Base-by-base conservation (phyloP, 92 coral and sea anemone species). In the Parazoanthus darwini region DNA sequence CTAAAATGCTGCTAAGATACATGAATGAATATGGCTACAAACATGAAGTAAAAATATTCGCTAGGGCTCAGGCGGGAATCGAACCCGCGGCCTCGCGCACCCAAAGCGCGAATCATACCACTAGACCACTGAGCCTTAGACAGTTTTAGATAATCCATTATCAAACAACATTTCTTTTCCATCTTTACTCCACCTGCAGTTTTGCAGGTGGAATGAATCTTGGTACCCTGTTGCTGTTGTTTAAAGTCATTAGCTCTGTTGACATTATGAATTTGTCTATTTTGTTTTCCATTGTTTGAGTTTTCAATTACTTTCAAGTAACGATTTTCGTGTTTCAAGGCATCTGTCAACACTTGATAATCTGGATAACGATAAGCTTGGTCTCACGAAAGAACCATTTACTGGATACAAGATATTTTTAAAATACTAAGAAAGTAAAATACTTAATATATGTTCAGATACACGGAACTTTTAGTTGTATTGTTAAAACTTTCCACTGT, bases 61-160 rank as follows among this genome's bases (percentile, higher is more conserved):
- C 48, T 20, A 8, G 79, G 79, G 79, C 79, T 75, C 79, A 75
- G 79, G 46, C 79, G 79, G 79, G 79, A 75, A 75, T 75, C 79
- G 79, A 75, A 75, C 79, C 79, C 79, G 79, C 46, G 79, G 25
- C 79, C 79, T 75, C 79, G 79, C 79, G 79, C 79, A 75, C 79
- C 79, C 79, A 75, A 75, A 75, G 79, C 79, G 79, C 79, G 79
- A 75, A 75, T 75, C 79, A 75, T 75, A 11, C 79, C 79, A 75
- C 79, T 75, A 75, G 79, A 75, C 79, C 79, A 75, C 79, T 75
- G 79, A 75, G 79, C 79, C 79, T 2, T 5, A 23, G 70, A 63
- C 2, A 20, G 1, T 3, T 7, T 0, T 0, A 22, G 0, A 1
- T 3, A 7, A 63, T 9, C 70, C 25, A 63, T 0, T 63, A 20